phyloP scores from a whole-genome alignment of 2,888 invertebrate species.

The Drosophila fulvimacula region DNA sequence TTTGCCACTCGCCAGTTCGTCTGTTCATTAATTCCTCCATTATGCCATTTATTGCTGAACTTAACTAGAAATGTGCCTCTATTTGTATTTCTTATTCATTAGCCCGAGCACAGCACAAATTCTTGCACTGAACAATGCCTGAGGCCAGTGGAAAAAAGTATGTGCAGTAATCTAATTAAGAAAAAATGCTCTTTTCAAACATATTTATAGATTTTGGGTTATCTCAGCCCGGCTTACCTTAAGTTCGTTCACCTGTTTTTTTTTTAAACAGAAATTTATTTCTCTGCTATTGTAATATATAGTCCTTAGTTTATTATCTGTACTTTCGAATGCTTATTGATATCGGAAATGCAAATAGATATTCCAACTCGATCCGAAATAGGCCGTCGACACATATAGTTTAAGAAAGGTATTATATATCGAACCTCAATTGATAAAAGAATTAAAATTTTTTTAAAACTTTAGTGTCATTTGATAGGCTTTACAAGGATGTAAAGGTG shows the following conservation, averaged over 20 bases:
- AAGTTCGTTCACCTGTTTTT: not conserved
- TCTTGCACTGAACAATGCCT: conserved; percentile 26
- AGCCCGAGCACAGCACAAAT: conserved; percentile 3
- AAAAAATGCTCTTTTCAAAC: not conserved
- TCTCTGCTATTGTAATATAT: not conserved
- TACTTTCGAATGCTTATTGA: not conserved
- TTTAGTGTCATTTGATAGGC: no score
- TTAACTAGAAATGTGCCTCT: conserved; percentile 59
- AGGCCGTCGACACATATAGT: not conserved
- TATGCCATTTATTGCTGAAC: conserved; percentile 74
- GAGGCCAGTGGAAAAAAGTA: conserved; percentile 1
- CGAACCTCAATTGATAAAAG: no score
- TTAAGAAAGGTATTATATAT: no score
- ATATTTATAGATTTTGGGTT: not conserved
- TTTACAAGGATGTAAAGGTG: no score
- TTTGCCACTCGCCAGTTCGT: conserved; percentile 54
- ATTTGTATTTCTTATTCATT: conserved; percentile 46
- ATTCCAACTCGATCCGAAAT: not conserved
- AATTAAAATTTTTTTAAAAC: no score
- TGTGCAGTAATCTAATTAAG: conserved; percentile 36
- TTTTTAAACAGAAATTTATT: not conserved
- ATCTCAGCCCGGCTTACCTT: not conserved
- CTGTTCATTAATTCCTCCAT: conserved; percentile 75
- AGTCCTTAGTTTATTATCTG: no score
- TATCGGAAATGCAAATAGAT: not conserved